Evolutionary conservation across 2,113 vertebrate genomes (phyloP).

Genomic region (Macquaria australasica): DNA sequence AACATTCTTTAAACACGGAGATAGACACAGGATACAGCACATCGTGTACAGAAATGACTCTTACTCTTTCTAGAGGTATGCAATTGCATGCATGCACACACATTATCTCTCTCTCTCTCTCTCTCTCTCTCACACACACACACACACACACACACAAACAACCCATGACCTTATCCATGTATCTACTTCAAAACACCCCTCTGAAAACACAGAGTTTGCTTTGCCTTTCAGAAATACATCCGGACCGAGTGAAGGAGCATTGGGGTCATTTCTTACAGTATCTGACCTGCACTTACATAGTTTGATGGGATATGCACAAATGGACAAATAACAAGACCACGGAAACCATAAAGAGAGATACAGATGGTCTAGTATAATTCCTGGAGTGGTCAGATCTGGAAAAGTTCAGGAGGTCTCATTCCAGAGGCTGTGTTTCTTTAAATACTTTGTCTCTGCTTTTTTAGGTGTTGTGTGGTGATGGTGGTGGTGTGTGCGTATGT

Average conservation of each 20-base stretch:
- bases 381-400: constrained; percentile 49
- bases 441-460: constrained; percentile 29
- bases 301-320: constrained; percentile 39
- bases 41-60: constrained; percentile 39
- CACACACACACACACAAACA: background rate
- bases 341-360: constrained; percentile 34
- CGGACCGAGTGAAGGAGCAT: background rate
- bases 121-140: background rate
- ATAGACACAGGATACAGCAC: constrained; percentile 50
- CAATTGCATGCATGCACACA: constrained; percentile 51
- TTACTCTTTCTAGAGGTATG: constrained; percentile 43
- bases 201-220: background rate
- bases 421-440: constrained; percentile 22
- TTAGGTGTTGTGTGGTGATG: background rate
- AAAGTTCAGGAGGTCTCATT: constrained; percentile 20
- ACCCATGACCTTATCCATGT: background rate
- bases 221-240: background rate
- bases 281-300: constrained; percentile 15
- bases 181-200: background rate
- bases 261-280: constrained; percentile 10
- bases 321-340: constrained; percentile 46
- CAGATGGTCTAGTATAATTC: constrained; percentile 52
- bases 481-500: background rate
- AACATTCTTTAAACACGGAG: constrained; percentile 58
- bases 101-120: background rate